These are phyloP conservation scores for Antechinus stuartii DNA, from an alignment of 2,113 vertebrate species.

Conservation along the genomic window DNA sequence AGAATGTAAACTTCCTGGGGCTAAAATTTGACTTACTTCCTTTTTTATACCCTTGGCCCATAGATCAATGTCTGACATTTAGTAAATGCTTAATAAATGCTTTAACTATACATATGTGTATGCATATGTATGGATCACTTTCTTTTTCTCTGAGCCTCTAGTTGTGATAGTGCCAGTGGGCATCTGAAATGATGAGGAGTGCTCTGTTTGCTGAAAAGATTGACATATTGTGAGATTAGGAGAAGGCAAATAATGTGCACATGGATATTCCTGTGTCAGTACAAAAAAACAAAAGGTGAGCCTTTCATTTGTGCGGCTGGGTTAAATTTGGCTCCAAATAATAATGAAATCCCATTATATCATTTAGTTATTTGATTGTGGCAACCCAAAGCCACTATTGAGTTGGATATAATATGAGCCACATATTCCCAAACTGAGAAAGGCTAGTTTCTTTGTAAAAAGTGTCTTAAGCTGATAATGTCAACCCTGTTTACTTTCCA, in stretches of 20 bases:
- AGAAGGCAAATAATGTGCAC: background rate
- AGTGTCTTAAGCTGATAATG: background rate
- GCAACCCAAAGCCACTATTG: conserved; percentile 15
- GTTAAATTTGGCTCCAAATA: background rate
- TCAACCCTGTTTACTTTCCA: background rate
- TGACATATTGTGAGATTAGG: background rate
- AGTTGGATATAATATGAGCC: background rate
- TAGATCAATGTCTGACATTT: background rate
- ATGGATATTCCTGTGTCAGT: background rate
- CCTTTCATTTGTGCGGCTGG: background rate
- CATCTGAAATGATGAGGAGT: background rate
- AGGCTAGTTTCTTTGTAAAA: background rate
- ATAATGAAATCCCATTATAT: background rate
- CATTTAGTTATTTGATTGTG: conserved; percentile 14
- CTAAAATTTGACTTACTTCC: background rate
- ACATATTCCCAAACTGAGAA: conserved; percentile 31
- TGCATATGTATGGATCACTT: background rate
- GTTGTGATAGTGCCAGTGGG: background rate
- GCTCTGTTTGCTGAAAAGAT: background rate
- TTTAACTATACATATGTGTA: background rate
- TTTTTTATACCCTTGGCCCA: background rate
- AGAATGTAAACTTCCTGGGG: background rate
- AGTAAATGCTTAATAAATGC: background rate
- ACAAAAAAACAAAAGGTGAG: background rate
- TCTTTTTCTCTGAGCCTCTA: background rate